Base-by-base conservation (phyloP, 2,797 vertebrate species). In the Brotula barbata region DNA sequence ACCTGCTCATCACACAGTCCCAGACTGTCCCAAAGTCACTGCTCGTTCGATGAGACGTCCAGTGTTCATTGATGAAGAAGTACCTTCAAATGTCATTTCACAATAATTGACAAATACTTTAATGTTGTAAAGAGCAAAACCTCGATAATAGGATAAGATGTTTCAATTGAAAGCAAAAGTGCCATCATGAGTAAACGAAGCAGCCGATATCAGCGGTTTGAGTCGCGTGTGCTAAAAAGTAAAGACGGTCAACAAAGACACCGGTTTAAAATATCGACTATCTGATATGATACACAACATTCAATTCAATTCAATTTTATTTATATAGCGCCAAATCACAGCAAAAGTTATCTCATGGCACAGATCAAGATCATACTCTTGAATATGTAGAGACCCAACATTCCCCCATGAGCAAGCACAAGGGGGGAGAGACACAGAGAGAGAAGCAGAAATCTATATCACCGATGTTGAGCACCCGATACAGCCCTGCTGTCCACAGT, bases 21-120 rank as follows among this genome's bases (percentile, higher is more conserved):
- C 20, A 17, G 22, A 31, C n/a, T 69, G 66, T 54, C 36, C 60
- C 57, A 71, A 72, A 40, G 48, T 41, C 17, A n/a, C 50, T 45
- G 47, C 31, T 64, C 40, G 37, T 58, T 54, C 77, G 58, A 68
- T 65, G 58, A 73, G 46, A 50, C 63, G 49, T 64, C 43, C 23
- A 19, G 14, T 50, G 48, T 44, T 66, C 39, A 50, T 65, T 64
- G 50, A 67, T 72, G 62, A 21, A 41, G 39, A 44, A 36, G 48
- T 13, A 44, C n/a, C 39, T 58, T 42, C 6, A n/a, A 47, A 37
- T 39, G 44, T 46, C 42, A 40, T 58, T 64, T 60, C 22, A 60
- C 15, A n/a, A 0, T 46, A 8, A 22, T n/a, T 33, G 59, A 36
- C 33, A 42, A 47, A 34, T 39, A 47, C 9, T 0, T 20, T 16